These are phyloP conservation scores for Eristalinus sepulchralis DNA, from an alignment of 2,888 invertebrate genomes.

Conservation along the genomic window DNA sequence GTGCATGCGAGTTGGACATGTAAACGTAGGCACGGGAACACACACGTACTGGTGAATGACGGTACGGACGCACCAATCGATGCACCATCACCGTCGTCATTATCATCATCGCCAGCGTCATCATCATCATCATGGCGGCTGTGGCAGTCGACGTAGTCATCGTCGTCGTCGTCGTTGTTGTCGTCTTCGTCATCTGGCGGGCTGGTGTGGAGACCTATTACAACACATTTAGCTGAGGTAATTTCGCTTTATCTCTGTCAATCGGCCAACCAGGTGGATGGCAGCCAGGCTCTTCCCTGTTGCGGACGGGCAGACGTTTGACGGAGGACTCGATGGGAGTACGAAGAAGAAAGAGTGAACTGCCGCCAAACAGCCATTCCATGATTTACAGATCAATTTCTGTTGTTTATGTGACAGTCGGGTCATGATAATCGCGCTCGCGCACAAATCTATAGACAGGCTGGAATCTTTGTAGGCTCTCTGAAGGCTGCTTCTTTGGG, in stretches of 20 bases:
- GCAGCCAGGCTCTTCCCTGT: constrained; percentile 61
- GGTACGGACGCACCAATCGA: constrained; percentile 60
- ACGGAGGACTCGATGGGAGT: constrained; percentile 39
- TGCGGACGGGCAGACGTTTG: constrained; percentile 53
- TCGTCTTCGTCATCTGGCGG: constrained; percentile 33
- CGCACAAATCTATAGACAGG: constrained; percentile 60
- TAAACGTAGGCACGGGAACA: constrained; percentile 64
- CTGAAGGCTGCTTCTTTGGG: constrained; percentile 27
- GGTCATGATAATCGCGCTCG: constrained; percentile 73
- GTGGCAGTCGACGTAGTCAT: constrained; percentile 1
- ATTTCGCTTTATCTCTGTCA: constrained; percentile 72
- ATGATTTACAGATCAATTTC: constrained; percentile 74
- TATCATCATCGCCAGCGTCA: constrained; percentile 23
- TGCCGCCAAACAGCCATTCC: constrained; percentile 70
- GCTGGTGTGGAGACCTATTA: constrained; percentile 61
- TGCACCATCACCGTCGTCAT: constrained; percentile 45
- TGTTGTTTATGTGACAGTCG: constrained; percentile 74
- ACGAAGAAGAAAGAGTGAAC: constrained; percentile 44
- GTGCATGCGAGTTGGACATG: constrained; percentile 62
- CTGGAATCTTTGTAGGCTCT: constrained; percentile 40
- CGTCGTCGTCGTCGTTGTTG: constrained; percentile 12
- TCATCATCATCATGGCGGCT: background rate
- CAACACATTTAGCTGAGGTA: constrained; percentile 71
- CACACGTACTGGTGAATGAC: constrained; percentile 49
- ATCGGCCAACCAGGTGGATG: constrained; percentile 70